Conservation (phyloP, 2,113 vertebrate genomes). For the Ornithorhynchus anatinus region DNA sequence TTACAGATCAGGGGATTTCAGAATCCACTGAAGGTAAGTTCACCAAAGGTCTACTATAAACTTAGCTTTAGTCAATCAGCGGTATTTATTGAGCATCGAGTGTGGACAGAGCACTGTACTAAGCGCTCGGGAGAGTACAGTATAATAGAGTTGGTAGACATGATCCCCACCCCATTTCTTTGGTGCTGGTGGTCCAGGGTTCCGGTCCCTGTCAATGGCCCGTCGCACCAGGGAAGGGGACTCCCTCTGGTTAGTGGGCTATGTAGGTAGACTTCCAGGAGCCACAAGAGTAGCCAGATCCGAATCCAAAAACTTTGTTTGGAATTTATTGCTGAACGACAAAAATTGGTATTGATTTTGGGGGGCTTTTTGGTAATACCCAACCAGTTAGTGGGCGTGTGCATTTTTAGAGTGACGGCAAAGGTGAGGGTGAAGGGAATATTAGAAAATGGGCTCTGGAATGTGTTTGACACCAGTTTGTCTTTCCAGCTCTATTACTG, state of each 20-base stretch:
- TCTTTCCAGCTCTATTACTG: slow-evolving; percentile 1
- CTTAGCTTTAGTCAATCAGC: not conserved
- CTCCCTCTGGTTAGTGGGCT: too few relatives aligned
- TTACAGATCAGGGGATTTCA: not conserved
- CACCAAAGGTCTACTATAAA: not conserved
- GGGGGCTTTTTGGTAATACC: not conserved
- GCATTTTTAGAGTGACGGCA: not conserved
- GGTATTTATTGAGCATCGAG: too few relatives aligned
- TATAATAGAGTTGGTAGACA: too few relatives aligned
- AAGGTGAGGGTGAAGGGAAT: not conserved
- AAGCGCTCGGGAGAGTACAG: too few relatives aligned
- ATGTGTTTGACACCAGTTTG: not conserved
- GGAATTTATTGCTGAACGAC: too few relatives aligned
- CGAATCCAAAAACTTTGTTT: too few relatives aligned
- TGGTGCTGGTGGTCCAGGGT: not conserved
- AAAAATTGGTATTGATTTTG: too few relatives aligned
- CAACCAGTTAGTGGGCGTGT: not conserved
- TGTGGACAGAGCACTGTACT: too few relatives aligned
- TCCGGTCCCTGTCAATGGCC: not conserved
- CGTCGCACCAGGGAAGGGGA: not conserved
- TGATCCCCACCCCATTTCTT: fast-evolving
- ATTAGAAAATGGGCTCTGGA: not conserved
- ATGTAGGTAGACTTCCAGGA: too few relatives aligned
- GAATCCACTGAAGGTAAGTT: not conserved
- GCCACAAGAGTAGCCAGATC: too few relatives aligned